Percentiles rank a stretch among this genome's conserved stretches.
Evolutionary conservation across 2,888 invertebrate species (phyloP).

Genomic region (Cephus runcator): DNA sequence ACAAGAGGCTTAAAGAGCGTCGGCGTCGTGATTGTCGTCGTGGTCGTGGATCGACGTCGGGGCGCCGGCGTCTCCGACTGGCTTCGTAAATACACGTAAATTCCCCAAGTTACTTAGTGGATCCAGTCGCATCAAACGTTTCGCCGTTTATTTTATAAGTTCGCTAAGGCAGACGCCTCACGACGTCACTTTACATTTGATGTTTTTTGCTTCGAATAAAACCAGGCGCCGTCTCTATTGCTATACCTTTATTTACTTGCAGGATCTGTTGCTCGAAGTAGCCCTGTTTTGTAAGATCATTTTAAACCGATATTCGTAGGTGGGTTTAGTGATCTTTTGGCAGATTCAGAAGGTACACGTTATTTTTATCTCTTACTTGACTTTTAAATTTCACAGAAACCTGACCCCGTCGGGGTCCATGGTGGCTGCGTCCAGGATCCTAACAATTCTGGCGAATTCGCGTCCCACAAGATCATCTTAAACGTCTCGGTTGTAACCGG

Average conservation of each 20-base stretch:
- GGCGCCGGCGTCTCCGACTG: constrained; percentile 40
- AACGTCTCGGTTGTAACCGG: not conserved
- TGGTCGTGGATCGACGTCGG: constrained; percentile 20
- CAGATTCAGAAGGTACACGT: not conserved
- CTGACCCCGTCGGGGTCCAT: not conserved
- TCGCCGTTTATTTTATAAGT: constrained; percentile 27
- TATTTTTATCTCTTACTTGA: not conserved
- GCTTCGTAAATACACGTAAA: constrained; percentile 49
- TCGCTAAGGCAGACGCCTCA: constrained; percentile 17
- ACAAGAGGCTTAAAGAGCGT: not conserved
- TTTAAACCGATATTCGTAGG: not conserved
- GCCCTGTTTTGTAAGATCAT: not conserved
- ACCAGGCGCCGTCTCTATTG: constrained; percentile 28
- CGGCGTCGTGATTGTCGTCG: constrained; percentile 22
- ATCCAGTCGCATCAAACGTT: constrained; percentile 39
- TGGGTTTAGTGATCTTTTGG: not conserved
- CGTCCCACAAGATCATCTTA: not conserved
- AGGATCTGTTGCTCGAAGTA: not conserved
- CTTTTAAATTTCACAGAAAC: not conserved
- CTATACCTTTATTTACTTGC: constrained; percentile 5
- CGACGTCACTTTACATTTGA: constrained; percentile 28
- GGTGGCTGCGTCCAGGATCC: not conserved
- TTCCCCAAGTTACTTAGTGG: constrained; percentile 37
- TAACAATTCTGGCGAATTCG: not conserved
- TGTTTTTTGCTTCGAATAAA: constrained; percentile 31